Evolutionary conservation across 2,888 invertebrate genomes (phyloP).

Genomic region (Perizoma affinitatum): DNA sequence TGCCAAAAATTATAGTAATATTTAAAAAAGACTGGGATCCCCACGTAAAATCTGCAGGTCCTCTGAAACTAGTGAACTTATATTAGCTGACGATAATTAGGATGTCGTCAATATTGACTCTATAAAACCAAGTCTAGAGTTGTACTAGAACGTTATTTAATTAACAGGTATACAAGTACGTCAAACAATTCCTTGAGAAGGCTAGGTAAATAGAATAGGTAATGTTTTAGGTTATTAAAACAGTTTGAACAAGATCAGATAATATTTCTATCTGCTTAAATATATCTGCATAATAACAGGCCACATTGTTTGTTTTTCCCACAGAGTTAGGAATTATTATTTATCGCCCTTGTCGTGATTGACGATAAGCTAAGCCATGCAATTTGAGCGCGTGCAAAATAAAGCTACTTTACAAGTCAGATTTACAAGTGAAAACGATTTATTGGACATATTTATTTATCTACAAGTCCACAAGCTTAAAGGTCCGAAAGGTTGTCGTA

Average conservation of each 20-base stretch:
- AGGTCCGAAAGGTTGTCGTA: too few species aligned
- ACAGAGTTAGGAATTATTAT: constrained; percentile 22
- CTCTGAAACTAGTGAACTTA: too few species aligned
- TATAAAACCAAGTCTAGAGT: too few species aligned
- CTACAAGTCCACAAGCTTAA: too few species aligned
- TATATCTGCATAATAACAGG: constrained; percentile 25
- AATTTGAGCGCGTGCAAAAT: constrained; percentile 18
- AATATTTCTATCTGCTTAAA: constrained; percentile 19
- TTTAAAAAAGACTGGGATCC: too few species aligned
- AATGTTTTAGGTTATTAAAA: constrained; percentile 15
- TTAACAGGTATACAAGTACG: not conserved
- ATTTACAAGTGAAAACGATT: too few species aligned
- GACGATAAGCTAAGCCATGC: constrained; percentile 26
- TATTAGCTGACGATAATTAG: too few species aligned
- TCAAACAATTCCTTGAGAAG: not conserved
- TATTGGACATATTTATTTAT: too few species aligned
- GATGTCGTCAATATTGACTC: too few species aligned
- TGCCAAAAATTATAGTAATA: too few species aligned
- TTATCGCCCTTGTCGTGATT: constrained; percentile 29
- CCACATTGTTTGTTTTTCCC: constrained; percentile 33
- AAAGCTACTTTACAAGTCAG: constrained; percentile 3
- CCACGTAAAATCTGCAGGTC: too few species aligned
- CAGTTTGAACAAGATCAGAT: constrained; percentile 21
- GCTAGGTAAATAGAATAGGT: not conserved
- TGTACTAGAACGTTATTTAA: not conserved